phyloP scores from a whole-genome alignment of 2,113 vertebrate species.

The Steatornis caripensis region DNA sequence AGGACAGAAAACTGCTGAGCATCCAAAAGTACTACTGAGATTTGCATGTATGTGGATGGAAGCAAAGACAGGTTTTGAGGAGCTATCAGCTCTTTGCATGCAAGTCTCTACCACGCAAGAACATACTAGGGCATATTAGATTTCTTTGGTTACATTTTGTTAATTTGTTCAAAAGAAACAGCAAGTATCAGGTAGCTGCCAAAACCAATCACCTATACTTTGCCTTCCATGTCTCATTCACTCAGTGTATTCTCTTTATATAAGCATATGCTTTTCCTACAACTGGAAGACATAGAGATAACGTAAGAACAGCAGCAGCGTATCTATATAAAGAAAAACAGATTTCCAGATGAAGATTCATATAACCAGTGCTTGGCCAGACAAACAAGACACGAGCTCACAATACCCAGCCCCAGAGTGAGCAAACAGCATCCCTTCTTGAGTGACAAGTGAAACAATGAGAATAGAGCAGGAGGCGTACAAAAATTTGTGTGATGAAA shows the following conservation, averaged over 20 bases:
- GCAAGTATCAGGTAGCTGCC: neutral
- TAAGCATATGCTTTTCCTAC: neutral
- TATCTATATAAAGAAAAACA: neutral
- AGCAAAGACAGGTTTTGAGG: neutral
- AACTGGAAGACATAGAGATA: neutral
- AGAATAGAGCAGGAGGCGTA: neutral
- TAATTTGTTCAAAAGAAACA: neutral
- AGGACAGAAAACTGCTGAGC: neutral
- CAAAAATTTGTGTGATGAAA: neutral
- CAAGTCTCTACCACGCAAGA: neutral
- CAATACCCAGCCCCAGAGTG: neutral
- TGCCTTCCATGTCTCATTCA: neutral
- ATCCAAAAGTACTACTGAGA: neutral
- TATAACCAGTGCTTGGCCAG: neutral
- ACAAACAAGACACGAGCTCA: neutral
- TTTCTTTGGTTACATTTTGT: neutral
- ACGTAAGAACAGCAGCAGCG: neutral
- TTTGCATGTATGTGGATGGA: neutral
- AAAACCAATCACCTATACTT: neutral
- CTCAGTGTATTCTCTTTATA: neutral
- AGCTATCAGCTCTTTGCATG: neutral
- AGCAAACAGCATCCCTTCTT: neutral
- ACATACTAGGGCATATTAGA: fast-evolving
- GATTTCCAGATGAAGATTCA: neutral
- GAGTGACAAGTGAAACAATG: neutral